Conservation (phyloP, 2,888 invertebrate genomes). For the Thecocarcelia acutangulata region DNA sequence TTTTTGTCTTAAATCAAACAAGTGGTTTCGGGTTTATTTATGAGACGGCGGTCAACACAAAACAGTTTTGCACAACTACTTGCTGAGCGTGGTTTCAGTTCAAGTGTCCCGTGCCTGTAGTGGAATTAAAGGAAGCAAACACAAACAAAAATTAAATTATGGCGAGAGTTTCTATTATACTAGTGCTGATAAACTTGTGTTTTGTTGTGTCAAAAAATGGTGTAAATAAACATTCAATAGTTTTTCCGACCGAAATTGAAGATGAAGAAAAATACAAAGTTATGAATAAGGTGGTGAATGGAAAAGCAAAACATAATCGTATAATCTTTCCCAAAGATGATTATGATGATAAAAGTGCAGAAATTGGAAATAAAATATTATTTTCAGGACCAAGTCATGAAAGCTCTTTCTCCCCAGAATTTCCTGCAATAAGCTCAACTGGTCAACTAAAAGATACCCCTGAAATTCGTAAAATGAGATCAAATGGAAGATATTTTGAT, state of each 20-base stretch:
- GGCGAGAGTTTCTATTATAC: neutral
- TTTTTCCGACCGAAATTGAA: constrained; percentile 35
- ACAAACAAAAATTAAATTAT: constrained; percentile 8
- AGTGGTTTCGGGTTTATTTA: constrained; percentile 24
- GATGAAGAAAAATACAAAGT: constrained; percentile 22
- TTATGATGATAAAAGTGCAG: constrained; percentile 13
- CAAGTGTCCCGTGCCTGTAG: neutral
- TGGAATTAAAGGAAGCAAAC: neutral
- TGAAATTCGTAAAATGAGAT: too few species aligned
- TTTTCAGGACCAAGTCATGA: neutral
- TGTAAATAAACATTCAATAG: constrained; percentile 1
- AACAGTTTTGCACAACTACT: constrained; percentile 24
- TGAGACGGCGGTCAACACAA: neutral
- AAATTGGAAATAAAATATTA: neutral
- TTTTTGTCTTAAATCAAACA: neutral
- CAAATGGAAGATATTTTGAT: too few species aligned
- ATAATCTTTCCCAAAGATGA: constrained; percentile 32
- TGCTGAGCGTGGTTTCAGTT: neutral
- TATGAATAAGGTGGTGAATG: neutral
- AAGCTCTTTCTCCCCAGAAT: neutral
- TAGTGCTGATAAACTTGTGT: constrained; percentile 1
- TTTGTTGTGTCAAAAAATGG: neutral
- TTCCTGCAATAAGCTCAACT: too few species aligned
- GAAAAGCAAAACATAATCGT: neutral
- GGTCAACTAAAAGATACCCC: too few species aligned